Evolutionary conservation across 2,797 vertebrate species (phyloP), one percentile per base, ranked within the genome.

Genomic region (Oryzias sinensis): DNA sequence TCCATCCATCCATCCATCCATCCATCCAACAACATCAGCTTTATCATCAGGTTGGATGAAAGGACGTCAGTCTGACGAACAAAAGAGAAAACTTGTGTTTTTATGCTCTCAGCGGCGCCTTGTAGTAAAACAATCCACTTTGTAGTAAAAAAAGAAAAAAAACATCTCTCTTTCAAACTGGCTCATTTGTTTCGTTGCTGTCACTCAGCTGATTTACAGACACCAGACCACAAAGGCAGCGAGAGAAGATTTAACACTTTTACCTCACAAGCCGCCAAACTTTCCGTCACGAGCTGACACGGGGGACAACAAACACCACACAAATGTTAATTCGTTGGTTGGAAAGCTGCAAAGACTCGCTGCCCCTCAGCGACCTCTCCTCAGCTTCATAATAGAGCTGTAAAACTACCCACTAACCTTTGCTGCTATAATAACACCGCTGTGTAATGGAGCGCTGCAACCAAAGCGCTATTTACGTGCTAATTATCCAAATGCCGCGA

Each of bases 401-500:
- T 67, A 75, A 71, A 87, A 85, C 62, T 42, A 55, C 52, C 55
- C 54, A 43, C 81, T 83, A 78, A 89, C 88, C 88, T 88, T 88
- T 89, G 83, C 70, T 69, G 66, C 72, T 50, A 73, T 82, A 82
- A 82, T 82, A 73, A 68, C 49, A 59, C 42, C 14, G 56, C 69
- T 24, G 44, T 62, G 62, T 45, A 62, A 67, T 61, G 59, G 63
- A 20, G 33, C 76, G 68, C 64, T 75, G 68, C 68, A 81, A 83
- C 33, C 85, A 83, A 85, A 88, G 84, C 47, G 68, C 60, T 81
- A 77, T 90, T 88, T 86, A 88, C 68, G 64, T 42, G 76, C 78
- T 85, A 86, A 89, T 91, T 89, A 90, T 83, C 83, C 70, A 90
- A 91, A 91, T 90, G 89, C 82, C 90, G 84, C 45, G 75, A 68